Conservation (phyloP, 2,113 vertebrate species). For the Dunckerocampus dactyliophorus region DNA sequence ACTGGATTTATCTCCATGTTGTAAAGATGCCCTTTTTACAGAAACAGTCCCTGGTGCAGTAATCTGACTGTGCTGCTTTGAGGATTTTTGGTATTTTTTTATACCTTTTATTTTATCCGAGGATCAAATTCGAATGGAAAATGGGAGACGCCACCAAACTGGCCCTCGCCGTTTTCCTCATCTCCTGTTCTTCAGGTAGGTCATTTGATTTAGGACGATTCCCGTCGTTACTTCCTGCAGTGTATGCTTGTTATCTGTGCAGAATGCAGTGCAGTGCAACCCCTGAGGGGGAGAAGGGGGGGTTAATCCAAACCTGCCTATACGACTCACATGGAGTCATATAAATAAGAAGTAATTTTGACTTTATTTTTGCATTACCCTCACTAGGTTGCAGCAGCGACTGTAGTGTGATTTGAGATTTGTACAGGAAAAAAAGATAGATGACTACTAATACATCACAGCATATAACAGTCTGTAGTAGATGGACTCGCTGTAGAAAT, state of each 20-base stretch:
- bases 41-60: constrained; percentile 35
- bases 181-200: constrained; percentile 99
- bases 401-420: too few species aligned
- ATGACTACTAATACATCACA: too few species aligned
- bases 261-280: constrained; percentile 28
- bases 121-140: constrained; percentile 75
- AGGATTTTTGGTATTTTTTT: constrained; percentile 24
- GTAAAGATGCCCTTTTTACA: constrained; percentile 43
- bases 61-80: constrained; percentile 28
- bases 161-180: constrained; percentile 96
- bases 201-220: constrained; percentile 26
- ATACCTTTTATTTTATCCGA: constrained; percentile 14
- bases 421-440: too few species aligned
- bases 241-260: constrained; percentile 22
- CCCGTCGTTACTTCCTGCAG: constrained; percentile 23
- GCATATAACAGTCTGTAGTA: too few species aligned
- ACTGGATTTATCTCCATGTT: constrained; percentile 36
- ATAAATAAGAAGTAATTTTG: too few species aligned
- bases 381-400: too few species aligned
- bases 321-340: too few species aligned
- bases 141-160: constrained; percentile 99
- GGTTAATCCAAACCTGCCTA: constrained; percentile 6
- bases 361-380: too few species aligned
- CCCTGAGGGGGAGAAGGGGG: not conserved
- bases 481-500: too few species aligned